Conservation (phyloP, 2,797 vertebrate species). For the Tolypeutes matacus region DNA sequence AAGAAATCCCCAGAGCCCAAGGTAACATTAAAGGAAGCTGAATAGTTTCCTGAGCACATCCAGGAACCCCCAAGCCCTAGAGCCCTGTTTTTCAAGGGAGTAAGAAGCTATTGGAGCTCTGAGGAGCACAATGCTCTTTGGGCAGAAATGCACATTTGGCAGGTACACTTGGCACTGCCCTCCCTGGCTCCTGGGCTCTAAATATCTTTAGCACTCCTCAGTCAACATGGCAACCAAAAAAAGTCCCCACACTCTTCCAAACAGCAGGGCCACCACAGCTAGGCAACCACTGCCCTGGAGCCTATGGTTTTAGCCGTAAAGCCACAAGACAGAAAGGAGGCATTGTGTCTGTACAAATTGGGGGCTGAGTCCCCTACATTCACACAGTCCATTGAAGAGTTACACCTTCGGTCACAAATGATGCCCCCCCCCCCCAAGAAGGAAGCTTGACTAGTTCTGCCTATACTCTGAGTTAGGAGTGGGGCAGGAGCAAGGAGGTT, state of each 20-base stretch:
- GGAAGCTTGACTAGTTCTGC: background rate
- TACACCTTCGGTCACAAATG: background rate
- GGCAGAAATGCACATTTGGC: background rate
- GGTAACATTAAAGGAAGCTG: background rate
- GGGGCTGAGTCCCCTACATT: background rate
- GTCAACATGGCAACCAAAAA: background rate
- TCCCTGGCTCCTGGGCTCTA: background rate
- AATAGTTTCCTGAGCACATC: no score
- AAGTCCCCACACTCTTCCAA: background rate
- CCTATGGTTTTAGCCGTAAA: background rate
- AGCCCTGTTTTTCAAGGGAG: background rate
- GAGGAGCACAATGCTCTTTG: background rate
- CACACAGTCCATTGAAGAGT: background rate
- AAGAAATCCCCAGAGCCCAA: background rate
- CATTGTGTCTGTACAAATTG: no score
- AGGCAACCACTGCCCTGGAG: background rate
- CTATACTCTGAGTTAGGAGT: background rate
- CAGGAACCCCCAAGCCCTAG: no score
- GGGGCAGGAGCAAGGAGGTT: rapidly evolving
- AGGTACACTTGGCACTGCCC: background rate
- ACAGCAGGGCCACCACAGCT: background rate
- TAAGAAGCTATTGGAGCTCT: rapidly evolving
- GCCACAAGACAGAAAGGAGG: background rate
- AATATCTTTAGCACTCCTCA: background rate
- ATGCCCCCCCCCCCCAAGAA: background rate